These are phyloP conservation scores for Myoxocephalus aenaeus DNA, from an alignment of 2,797 vertebrate species.

Conservation along the genomic window DNA sequence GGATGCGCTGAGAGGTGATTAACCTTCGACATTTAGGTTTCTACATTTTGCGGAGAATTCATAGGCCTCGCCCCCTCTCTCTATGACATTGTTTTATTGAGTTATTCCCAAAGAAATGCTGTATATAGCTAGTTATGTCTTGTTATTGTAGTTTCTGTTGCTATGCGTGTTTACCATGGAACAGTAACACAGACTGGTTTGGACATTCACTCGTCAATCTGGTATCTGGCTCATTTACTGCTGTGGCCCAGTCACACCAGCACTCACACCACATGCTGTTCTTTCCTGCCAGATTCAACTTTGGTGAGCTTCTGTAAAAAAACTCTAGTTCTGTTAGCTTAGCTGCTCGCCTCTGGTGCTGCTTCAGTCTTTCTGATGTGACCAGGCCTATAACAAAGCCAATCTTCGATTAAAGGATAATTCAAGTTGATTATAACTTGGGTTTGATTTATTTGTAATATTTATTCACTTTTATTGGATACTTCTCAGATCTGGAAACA, in stretches of 20 bases:
- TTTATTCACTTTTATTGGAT: neutral
- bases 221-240: neutral
- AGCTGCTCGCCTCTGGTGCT: neutral
- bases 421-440: slow-evolving; percentile 5
- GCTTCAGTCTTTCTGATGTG: neutral
- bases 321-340: neutral
- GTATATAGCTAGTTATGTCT: neutral
- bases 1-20: neutral
- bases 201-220: slow-evolving; percentile 20
- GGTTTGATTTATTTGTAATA: neutral
- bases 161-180: neutral
- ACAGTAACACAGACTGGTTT: neutral
- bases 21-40: no score
- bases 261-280: neutral
- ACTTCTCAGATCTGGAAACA: neutral
- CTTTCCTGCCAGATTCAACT: neutral
- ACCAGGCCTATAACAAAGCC: neutral
- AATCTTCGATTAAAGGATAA: neutral
- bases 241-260: slow-evolving; percentile 1
- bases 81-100: neutral
- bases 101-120: neutral
- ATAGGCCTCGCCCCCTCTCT: neutral
- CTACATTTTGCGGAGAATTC: neutral
- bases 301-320: neutral
- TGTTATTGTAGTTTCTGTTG: neutral